Percentiles rank a stretch among this genome's conserved stretches.
Evolutionary conservation across 2,113 vertebrate genomes (phyloP).

Genomic region (Heterotilapia buettikoferi): DNA sequence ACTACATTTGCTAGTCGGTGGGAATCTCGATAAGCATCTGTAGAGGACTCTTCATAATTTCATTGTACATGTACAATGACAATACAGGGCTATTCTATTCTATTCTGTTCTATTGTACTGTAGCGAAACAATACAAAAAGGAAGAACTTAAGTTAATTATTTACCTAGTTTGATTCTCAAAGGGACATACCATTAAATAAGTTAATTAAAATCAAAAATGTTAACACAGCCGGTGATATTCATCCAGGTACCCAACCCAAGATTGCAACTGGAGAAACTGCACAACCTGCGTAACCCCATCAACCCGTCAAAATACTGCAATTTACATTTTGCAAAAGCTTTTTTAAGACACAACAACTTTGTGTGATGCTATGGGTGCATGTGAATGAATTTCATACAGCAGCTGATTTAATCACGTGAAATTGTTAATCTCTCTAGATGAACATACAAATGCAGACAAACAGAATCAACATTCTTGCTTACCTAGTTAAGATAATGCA

Average conservation of each 20-base stretch:
- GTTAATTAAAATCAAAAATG: neutral
- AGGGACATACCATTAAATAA: neutral
- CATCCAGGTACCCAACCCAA: neutral
- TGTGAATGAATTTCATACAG: neutral
- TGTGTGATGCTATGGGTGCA: neutral
- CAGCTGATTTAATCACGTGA: neutral
- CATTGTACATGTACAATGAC: neutral
- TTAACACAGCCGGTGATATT: rapidly evolving
- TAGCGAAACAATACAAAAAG: rapidly evolving
- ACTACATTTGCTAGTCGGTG: neutral
- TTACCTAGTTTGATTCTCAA: neutral
- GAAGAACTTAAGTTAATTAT: neutral
- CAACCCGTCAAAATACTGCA: neutral
- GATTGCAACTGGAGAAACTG: neutral
- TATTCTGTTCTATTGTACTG: neutral
- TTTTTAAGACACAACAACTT: neutral
- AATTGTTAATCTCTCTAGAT: neutral
- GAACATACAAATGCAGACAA: neutral
- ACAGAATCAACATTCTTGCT: neutral
- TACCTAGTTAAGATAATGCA: neutral
- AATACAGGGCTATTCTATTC: neutral
- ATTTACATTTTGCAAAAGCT: neutral
- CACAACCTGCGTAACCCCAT: neutral
- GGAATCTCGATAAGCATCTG: neutral
- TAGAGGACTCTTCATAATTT: neutral